Percentiles rank a stretch among this genome's conserved stretches.
phyloP scores from a whole-genome alignment of 2,888 invertebrate genomes.

The Caenorhabditis sinica region DNA sequence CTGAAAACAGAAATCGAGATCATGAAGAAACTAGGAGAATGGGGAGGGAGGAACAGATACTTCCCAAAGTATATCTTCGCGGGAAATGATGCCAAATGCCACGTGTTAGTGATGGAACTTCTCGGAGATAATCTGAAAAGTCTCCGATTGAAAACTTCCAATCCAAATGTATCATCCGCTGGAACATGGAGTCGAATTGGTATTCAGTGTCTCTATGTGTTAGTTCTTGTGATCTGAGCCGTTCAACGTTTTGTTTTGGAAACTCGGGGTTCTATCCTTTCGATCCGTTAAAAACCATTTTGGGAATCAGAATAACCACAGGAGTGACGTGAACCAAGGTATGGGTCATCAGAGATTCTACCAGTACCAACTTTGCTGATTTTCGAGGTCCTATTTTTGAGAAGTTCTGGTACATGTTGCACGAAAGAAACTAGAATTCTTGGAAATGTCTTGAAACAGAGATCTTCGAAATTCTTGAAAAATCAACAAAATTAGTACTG shows the following conservation, averaged over 20 bases:
- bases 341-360: too few relatives aligned
- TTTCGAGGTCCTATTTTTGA: too few relatives aligned
- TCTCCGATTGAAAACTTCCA: background rate
- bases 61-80: background rate
- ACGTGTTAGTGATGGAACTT: slow-evolving; percentile 33
- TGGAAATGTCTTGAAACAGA: too few relatives aligned
- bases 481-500: too few relatives aligned
- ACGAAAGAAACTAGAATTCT: too few relatives aligned
- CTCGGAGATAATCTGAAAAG: slow-evolving; percentile 43
- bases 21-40: background rate
- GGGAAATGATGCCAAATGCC: slow-evolving; percentile 4
- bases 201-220: slow-evolving; percentile 52
- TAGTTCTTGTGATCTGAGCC: background rate
- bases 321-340: too few relatives aligned
- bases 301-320: too few relatives aligned
- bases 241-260: background rate
- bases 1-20: slow-evolving; percentile 30
- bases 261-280: background rate
- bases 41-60: background rate
- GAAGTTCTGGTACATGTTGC: too few relatives aligned
- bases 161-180: slow-evolving; percentile 13
- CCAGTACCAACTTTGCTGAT: too few relatives aligned
- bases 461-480: too few relatives aligned
- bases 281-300: background rate
- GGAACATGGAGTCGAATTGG: slow-evolving; percentile 47